Conservation (phyloP, 2,888 invertebrate species). For the Aphidius colemani region DNA sequence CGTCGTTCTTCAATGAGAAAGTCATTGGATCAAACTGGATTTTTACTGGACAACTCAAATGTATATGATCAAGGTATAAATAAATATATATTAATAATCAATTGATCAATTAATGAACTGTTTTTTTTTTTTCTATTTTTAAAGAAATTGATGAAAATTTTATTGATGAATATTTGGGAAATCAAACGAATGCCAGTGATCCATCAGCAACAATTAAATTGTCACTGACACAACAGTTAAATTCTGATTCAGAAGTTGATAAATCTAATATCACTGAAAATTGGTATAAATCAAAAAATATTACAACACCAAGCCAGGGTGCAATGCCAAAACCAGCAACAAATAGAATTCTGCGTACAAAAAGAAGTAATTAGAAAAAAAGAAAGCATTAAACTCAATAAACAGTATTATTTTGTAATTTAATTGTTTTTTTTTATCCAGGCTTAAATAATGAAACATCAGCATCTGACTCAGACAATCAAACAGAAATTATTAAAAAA, state of each 20-base stretch:
- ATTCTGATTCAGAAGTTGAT: conserved; percentile 12
- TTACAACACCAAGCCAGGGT: conserved; percentile 23
- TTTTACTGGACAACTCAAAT: conserved; percentile 29
- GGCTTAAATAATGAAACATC: neutral
- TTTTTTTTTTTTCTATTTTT: neutral
- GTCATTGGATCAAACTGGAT: conserved; percentile 25
- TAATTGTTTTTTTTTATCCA: neutral
- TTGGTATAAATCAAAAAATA: conserved; percentile 24
- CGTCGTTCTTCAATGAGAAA: conserved; percentile 26
- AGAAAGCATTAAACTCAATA: too few relatives aligned
- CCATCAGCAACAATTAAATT: conserved; percentile 13
- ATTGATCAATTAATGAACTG: neutral
- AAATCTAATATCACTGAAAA: conserved; percentile 1
- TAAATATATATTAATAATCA: too few relatives aligned
- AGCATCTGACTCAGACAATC: conserved; percentile 19
- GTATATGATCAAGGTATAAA: conserved; percentile 20
- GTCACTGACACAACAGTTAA: conserved; percentile 17
- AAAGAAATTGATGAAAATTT: neutral
- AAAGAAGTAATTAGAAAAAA: neutral
- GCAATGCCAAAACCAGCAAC: neutral
- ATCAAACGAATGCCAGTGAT: conserved; percentile 7
- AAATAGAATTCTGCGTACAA: neutral
- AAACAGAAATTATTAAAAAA: conserved; percentile 17
- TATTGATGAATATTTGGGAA: conserved; percentile 15
- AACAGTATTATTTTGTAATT: neutral